Base-by-base conservation (phyloP, 2,888 invertebrate species). In the Hypolimnas misippus region DNA sequence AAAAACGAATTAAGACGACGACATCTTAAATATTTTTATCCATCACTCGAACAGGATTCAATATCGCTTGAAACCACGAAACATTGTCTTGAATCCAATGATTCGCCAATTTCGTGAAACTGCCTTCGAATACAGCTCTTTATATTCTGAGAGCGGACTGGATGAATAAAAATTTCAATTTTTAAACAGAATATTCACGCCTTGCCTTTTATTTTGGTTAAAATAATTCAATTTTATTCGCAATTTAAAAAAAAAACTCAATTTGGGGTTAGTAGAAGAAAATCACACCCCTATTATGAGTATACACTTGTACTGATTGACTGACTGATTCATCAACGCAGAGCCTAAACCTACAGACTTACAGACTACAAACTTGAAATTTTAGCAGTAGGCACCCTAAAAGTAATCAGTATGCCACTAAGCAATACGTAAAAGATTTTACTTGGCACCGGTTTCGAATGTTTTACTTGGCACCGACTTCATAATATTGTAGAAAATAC, bases 101-200 rank as follows among this genome's bases (percentile, higher is more conserved):
- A 84, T 85, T 83, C 77, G 78, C 74, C 81, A 83, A 82, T 84
- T 81, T 79, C 73, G 74, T 72, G 73, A 75, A 75, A 76, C 74
- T 73, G 65, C 71, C 69, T 78, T 76, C 76, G 75, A 80, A 82
- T 79, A 77, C 77, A 76, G 76, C 72, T 70, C 72, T 73, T 76
- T 74, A 73, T 76, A 78, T 81, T 77, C 74, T 70, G 70, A 25
- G 61, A 60, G 63, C 75, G 72, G 62, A 62, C 66, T 44, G 49
- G 54, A 49, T 25, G 60, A 58, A 64, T 62, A 66, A 68, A 70
- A 70, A 74, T 73, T 73, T 69, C 70, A 71, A 70, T 72, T 70
- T 70, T 68, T 67, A 71, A 67, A 65, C 67, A 68, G 68, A 57
- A 62, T 5, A 42, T 42, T 51, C 31, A 12, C 19, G 21, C 14